A percentile compares a stretch with the other conserved stretches of the same genome.
These are phyloP conservation scores for Lamellibrachia satsuma DNA, from an alignment of 2,888 invertebrate species.

Conservation along the genomic window DNA sequence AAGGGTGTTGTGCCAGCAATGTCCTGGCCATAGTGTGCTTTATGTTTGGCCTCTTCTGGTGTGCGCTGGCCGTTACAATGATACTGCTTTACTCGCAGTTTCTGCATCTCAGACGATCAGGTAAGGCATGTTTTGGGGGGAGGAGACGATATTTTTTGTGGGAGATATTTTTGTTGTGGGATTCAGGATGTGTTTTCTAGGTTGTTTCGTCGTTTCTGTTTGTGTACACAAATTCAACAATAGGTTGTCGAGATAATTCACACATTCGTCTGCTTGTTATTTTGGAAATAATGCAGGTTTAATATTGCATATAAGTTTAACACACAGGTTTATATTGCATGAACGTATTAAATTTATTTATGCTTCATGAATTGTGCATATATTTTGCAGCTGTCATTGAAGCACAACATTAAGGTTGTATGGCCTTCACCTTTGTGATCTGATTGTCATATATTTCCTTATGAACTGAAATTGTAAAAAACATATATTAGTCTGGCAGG, in stretches of 20 bases:
- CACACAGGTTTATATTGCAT: not conserved
- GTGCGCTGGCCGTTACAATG: constrained; percentile 46
- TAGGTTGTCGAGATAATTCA: not conserved
- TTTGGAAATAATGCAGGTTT: not conserved
- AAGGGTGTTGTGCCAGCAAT: constrained; percentile 26
- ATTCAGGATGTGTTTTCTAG: not conserved
- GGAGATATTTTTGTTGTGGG: not conserved
- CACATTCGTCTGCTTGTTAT: not conserved
- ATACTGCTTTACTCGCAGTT: constrained; percentile 43
- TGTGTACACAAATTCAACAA: not conserved
- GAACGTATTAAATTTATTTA: not conserved
- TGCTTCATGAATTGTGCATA: not conserved
- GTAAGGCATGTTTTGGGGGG: not conserved
- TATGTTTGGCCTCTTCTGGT: constrained; percentile 50
- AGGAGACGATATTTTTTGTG: no score
- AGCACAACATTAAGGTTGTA: not conserved
- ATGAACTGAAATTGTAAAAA: not conserved
- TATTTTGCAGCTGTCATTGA: not conserved
- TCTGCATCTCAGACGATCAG: constrained; percentile 24
- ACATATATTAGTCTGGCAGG: not conserved
- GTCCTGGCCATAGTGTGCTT: constrained; percentile 40
- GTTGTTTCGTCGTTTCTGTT: not conserved
- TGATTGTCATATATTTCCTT: not conserved
- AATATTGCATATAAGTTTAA: not conserved
- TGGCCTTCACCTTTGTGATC: not conserved